These are phyloP conservation scores for Cosmopolites sordidus DNA, from an alignment of 2,888 invertebrate species.

Conservation along the genomic window DNA sequence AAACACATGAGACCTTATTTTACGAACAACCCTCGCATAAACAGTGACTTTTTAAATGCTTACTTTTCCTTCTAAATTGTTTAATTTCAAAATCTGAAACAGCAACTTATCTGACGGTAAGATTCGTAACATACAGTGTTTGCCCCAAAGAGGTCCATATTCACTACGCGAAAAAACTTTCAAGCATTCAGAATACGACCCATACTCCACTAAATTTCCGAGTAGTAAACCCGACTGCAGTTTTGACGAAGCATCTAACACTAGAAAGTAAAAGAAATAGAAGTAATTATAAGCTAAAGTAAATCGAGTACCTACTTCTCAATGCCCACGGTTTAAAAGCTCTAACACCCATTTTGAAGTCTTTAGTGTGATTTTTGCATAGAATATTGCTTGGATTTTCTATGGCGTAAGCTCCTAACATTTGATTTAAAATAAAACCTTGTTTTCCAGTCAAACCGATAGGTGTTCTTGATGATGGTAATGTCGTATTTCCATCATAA, in stretches of 20 bases:
- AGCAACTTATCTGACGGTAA: slow-evolving; percentile 30
- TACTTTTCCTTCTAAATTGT: slow-evolving; percentile 35
- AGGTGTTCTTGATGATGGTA: slow-evolving; percentile 19
- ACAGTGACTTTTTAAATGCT: too few relatives aligned
- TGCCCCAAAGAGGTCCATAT: slow-evolving; percentile 42
- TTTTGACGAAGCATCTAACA: slow-evolving; percentile 52
- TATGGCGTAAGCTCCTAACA: slow-evolving; percentile 35
- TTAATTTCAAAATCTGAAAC: slow-evolving; percentile 33
- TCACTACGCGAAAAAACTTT: slow-evolving; percentile 29
- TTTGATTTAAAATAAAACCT: slow-evolving; percentile 40
- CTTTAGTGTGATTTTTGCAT: slow-evolving; percentile 37
- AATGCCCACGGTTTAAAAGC: slow-evolving; percentile 43
- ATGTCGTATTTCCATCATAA: too few relatives aligned
- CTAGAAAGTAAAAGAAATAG: slow-evolving; percentile 34
- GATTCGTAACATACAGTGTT: slow-evolving; percentile 42
- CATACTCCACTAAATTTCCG: slow-evolving; percentile 48
- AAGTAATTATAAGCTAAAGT: not conserved
- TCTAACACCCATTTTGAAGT: slow-evolving; percentile 36
- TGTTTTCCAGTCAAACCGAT: slow-evolving; percentile 38
- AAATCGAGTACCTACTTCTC: slow-evolving; percentile 34
- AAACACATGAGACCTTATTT: too few relatives aligned
- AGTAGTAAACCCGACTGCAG: slow-evolving; percentile 47
- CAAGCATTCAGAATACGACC: slow-evolving; percentile 50
- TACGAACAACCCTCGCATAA: too few relatives aligned
- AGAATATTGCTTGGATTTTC: slow-evolving; percentile 29